Percentiles rank a stretch among this genome's conserved stretches.
These are phyloP conservation scores for Mythimna loreyi DNA, from an alignment of 2,888 invertebrate genomes.

Conservation along the genomic window DNA sequence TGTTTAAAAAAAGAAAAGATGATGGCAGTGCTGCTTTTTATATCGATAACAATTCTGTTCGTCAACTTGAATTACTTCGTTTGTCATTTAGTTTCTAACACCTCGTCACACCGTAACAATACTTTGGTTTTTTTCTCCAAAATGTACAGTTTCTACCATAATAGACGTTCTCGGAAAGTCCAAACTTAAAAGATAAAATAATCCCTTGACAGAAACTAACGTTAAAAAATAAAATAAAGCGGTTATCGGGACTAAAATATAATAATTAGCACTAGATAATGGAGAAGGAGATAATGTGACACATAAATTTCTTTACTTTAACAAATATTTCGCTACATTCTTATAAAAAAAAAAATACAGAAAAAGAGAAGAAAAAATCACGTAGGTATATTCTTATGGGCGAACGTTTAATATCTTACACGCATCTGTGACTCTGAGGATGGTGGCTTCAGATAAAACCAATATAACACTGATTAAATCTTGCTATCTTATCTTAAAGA, in stretches of 20 bases:
- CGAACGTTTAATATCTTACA: neutral
- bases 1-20: neutral
- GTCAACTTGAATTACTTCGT: neutral
- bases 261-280: neutral
- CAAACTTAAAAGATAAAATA: neutral
- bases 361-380: neutral
- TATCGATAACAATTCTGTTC: neutral
- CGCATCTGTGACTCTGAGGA: neutral
- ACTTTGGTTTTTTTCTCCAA: neutral
- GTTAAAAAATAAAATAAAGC: neutral
- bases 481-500: neutral
- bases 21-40: neutral
- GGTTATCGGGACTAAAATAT: neutral
- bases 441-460: slow-evolving; percentile 11
- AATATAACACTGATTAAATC: neutral
- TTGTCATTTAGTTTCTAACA: slow-evolving; percentile 41
- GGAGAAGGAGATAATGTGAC: neutral
- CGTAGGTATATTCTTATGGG: neutral
- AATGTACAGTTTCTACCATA: neutral
- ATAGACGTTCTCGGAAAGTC: neutral
- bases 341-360: neutral
- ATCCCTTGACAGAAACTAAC: neutral
- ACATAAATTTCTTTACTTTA: neutral
- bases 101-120: slow-evolving; percentile 3
- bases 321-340: neutral